Evolutionary conservation across 2,113 vertebrate genomes (phyloP).

Genomic region (Lepus europaeus): DNA sequence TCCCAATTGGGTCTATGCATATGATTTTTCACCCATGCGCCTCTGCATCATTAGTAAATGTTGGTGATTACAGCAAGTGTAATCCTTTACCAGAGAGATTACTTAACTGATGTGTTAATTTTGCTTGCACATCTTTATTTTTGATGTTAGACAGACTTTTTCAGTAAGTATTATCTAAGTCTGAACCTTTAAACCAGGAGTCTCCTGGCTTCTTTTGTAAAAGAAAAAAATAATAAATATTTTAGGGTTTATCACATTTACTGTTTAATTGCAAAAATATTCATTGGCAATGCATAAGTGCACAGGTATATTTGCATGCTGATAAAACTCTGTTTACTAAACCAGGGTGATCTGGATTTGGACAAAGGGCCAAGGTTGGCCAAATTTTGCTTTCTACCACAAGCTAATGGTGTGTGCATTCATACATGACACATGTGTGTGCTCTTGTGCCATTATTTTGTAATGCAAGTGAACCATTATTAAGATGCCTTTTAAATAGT

Average conservation of each 20-base stretch:
- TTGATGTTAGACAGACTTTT: not conserved
- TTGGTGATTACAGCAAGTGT: not conserved
- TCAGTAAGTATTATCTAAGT: not conserved
- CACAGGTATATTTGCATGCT: not conserved
- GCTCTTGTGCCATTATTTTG: not conserved
- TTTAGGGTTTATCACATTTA: not conserved
- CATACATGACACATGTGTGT: not conserved
- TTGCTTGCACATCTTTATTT: constrained; percentile 12
- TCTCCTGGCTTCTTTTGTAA: not conserved
- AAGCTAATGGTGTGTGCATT: not conserved
- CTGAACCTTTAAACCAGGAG: not conserved
- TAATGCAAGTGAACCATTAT: not conserved
- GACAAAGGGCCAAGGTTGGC: not conserved
- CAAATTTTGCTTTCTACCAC: not conserved
- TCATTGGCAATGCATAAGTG: not conserved
- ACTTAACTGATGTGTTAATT: not conserved
- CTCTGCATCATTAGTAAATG: not conserved
- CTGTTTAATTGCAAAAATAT: not conserved
- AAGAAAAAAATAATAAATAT: not conserved
- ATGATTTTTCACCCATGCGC: not conserved
- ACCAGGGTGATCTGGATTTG: not conserved
- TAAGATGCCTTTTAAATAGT: not conserved
- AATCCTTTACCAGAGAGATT: not conserved
- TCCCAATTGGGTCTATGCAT: not conserved
- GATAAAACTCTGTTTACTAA: not conserved